Evolutionary conservation across 2,113 vertebrate genomes (phyloP), one percentile per base, ranked within the genome.

Genomic region (Cettia cetti): DNA sequence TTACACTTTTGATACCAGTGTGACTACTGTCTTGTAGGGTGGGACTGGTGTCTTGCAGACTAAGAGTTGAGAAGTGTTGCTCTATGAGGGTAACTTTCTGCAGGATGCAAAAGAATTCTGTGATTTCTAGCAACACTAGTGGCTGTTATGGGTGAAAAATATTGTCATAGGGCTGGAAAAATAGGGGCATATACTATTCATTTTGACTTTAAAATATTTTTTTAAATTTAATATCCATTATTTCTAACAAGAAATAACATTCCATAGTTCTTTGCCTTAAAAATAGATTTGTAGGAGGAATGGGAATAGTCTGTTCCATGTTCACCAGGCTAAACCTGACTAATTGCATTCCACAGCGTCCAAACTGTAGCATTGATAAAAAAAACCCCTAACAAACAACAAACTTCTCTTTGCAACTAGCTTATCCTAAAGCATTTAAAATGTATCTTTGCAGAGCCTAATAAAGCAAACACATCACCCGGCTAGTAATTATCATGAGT

Each of bases 381-480:
- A 44, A 44, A 47, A 68, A 30, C 10, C 5, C 21, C 44, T 65
- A 86, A 63, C 37, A 84, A 94, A 60, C 52, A 75, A 54, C 57
- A 49, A 39, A 71, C 31, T 64, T 85, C 37, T 92, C 49, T n/a
- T 47, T 81, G 50, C 42, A 78, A 35, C 71, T 37, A 56, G 50
- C 37, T 86, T 93, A 96, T 66, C 82, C 71, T 60, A 30, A 60
- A 45, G 72, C 49, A 40, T 95, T 95, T 90, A 40, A 94, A 90
- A 74, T 17, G 15, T 63, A 52, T 96, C 79, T 95, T 74, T 93
- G 75, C 47, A 80, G 31, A 82, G 59, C 71, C 82, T 47, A 39
- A 63, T n/a, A 90, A 93, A 86, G 85, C 94, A 95, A 96, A 95
- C 90, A 92, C 52, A 74, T 82, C 60, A 56, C 20, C 12, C 1